These are phyloP conservation scores for Orchestes rusci DNA, from an alignment of 2,888 invertebrate genomes.

Conservation along the genomic window DNA sequence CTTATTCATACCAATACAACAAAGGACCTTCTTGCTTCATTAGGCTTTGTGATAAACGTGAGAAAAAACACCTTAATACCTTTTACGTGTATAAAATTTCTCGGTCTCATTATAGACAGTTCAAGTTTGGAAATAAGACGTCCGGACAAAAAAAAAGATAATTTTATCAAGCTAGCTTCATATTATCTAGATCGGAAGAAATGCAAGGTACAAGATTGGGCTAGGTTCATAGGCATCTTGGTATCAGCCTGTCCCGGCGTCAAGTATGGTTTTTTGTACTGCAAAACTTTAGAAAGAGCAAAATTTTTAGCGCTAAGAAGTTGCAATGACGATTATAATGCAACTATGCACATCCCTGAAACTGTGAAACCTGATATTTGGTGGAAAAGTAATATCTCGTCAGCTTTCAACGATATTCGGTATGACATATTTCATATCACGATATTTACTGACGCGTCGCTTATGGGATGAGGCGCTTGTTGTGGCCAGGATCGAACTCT, in stretches of 20 bases:
- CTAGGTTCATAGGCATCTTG: not conserved
- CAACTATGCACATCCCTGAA: not conserved
- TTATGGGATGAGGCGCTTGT: constrained; percentile 7
- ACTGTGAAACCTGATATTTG: not conserved
- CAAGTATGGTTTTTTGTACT: constrained; percentile 2
- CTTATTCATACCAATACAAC: not conserved
- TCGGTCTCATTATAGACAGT: constrained; percentile 2
- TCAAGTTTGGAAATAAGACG: constrained; percentile 1
- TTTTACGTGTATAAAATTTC: constrained; percentile 1
- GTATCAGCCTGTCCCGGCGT: constrained; percentile 3
- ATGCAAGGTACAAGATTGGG: constrained; percentile 2
- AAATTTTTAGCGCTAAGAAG: not conserved
- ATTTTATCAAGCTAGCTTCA: not conserved
- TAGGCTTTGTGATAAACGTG: constrained; percentile 5
- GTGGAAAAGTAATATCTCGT: constrained; percentile 1
- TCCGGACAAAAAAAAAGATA: not conserved
- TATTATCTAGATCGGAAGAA: not conserved
- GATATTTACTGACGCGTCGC: constrained; percentile 7
- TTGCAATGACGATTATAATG: not conserved
- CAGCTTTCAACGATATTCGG: not conserved
- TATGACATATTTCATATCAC: not conserved
- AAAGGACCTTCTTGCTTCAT: constrained; percentile 1
- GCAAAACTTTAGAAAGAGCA: not conserved
- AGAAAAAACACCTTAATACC: constrained; percentile 3
- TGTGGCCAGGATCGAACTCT: constrained; percentile 4